Conservation (phyloP, 2,113 vertebrate species). For the Donacobius atricapilla region DNA sequence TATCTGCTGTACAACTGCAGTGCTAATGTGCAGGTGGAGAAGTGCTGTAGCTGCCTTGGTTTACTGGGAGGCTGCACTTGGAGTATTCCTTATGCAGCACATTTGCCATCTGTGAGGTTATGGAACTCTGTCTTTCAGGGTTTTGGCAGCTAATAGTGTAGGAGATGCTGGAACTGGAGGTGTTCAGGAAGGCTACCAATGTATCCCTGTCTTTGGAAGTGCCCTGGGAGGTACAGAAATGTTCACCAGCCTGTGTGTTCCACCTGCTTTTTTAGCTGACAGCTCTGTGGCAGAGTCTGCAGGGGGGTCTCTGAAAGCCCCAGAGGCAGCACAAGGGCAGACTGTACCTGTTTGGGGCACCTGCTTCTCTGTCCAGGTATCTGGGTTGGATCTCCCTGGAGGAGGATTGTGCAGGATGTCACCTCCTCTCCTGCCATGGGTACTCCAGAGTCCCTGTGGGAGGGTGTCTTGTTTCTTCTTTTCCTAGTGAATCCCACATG, state of each 20-base stretch:
- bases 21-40: not conserved
- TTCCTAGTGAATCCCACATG: not conserved
- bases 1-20: not conserved
- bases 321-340: not conserved
- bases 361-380: not conserved
- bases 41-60: not conserved
- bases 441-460: not conserved
- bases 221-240: not conserved
- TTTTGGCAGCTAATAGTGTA: not conserved
- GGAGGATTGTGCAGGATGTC: not conserved
- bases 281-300: not conserved
- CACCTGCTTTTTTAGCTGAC: not conserved
- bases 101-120: not conserved
- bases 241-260: not conserved
- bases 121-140: not conserved
- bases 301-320: not conserved
- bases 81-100: not conserved
- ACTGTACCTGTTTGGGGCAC: not conserved
- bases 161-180: not conserved
- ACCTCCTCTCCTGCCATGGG: not conserved
- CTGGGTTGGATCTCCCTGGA: not conserved
- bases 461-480: not conserved
- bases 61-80: not conserved
- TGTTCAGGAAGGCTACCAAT: not conserved
- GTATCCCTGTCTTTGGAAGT: not conserved